Evolutionary conservation across 2,797 vertebrate species (phyloP).

Genomic region (Anas bahamensis): DNA sequence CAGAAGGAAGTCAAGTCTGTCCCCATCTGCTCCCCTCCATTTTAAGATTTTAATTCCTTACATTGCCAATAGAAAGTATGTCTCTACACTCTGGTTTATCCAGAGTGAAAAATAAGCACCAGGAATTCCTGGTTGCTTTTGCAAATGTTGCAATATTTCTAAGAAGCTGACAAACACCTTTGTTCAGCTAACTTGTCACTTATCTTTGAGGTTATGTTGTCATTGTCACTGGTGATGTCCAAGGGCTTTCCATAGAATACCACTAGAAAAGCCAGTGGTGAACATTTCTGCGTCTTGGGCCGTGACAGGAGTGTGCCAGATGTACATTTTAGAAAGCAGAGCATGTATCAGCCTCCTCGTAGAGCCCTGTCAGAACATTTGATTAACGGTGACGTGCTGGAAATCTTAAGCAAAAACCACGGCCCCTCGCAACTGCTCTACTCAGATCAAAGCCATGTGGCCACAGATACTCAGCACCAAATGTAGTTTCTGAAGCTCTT

Average conservation of each 20-base stretch:
- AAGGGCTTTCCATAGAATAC: neutral
- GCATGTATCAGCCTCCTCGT: neutral
- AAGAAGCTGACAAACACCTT: neutral
- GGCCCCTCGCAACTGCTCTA: conserved; percentile 4
- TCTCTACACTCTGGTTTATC: neutral
- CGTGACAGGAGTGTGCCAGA: neutral
- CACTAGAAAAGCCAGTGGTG: neutral
- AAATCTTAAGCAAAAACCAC: conserved; percentile 41
- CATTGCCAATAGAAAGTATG: neutral
- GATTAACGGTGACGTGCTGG: neutral
- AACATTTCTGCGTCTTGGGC: neutral
- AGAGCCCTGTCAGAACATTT: conserved; percentile 24
- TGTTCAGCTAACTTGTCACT: neutral
- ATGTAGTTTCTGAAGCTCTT: conserved; percentile 47
- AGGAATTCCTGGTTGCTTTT: neutral
- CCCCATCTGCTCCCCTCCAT: neutral
- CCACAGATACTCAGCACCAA: conserved; percentile 5
- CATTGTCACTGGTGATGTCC: neutral
- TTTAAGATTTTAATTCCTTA: neutral
- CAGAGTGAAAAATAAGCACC: neutral
- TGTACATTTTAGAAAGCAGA: conserved; percentile 17
- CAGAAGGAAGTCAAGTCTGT: neutral
- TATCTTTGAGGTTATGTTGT: neutral
- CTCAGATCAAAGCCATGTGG: conserved; percentile 66
- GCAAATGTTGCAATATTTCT: neutral